Percentiles rank a stretch among this genome's conserved stretches.
These are phyloP conservation scores for Myotis lucifugus DNA, from an alignment of 2,113 vertebrate species.

Conservation along the genomic window DNA sequence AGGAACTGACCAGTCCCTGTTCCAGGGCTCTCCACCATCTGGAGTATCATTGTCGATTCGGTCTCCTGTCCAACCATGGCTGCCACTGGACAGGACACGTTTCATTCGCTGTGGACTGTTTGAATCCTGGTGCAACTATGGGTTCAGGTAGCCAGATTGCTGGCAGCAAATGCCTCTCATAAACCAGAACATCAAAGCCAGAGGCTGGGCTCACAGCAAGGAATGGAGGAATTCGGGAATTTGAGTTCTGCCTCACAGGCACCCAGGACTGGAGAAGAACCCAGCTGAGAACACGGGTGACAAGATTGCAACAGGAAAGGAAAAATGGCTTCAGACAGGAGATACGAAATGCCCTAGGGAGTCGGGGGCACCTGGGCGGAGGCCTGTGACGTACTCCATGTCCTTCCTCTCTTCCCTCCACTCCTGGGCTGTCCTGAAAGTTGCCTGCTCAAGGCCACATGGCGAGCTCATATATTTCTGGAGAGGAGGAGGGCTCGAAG, in stretches of 20 bases:
- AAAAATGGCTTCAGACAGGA: background rate
- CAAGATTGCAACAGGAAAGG: background rate
- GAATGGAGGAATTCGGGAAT: background rate
- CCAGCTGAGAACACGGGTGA: background rate
- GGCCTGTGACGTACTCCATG: background rate
- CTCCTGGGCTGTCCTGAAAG: background rate
- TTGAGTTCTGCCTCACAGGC: background rate
- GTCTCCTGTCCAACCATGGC: background rate
- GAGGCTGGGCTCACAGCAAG: background rate
- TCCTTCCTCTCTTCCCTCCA: background rate
- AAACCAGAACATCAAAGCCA: background rate
- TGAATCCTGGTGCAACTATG: background rate
- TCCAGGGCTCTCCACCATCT: background rate
- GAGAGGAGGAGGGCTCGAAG: background rate
- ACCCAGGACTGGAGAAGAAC: background rate
- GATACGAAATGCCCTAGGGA: background rate
- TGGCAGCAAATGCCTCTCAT: background rate
- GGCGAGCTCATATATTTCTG: background rate
- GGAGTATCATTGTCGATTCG: background rate
- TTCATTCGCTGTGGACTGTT: background rate
- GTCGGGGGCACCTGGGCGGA: background rate
- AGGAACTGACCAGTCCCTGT: background rate
- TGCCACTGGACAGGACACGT: background rate
- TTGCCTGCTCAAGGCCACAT: background rate
- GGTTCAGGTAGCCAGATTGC: background rate